Percentiles rank a stretch among this genome's conserved stretches.
Evolutionary conservation across 2,113 vertebrate genomes (phyloP).

Genomic region (Orycteropus afer): DNA sequence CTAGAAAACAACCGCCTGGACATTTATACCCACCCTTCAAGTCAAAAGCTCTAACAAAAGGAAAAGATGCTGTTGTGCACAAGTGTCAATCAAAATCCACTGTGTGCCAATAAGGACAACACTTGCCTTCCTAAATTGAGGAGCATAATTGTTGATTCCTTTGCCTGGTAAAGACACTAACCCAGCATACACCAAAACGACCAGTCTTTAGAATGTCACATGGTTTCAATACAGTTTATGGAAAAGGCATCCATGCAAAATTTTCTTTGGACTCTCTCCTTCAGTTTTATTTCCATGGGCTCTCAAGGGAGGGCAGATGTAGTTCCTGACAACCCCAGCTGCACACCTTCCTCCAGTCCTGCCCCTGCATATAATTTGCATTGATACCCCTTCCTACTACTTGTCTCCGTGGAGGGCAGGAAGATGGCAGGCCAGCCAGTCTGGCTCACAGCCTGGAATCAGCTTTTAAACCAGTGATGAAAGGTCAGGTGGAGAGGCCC

Average conservation of each 20-base stretch:
- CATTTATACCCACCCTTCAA: background rate
- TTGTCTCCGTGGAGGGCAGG: conserved; percentile 16
- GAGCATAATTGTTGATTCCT: conserved; percentile 11
- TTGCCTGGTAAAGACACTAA: conserved; percentile 24
- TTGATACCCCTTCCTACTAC: background rate
- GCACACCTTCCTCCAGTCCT: background rate
- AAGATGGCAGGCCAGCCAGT: background rate
- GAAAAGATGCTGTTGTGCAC: background rate
- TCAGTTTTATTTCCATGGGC: background rate
- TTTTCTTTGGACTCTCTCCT: background rate
- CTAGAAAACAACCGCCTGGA: background rate
- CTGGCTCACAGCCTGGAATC: conserved; percentile 40
- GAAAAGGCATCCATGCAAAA: background rate
- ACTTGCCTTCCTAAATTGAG: conserved; percentile 11
- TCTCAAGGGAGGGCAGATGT: background rate
- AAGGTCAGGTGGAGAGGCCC: conserved; percentile 57
- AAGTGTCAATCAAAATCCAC: background rate
- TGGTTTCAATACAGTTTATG: background rate
- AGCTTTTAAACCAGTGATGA: conserved; percentile 62
- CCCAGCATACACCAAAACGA: conserved; percentile 43
- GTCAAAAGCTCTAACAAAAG: background rate
- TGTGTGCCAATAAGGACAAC: background rate
- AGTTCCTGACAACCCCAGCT: background rate
- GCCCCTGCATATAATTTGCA: conserved; percentile 59
- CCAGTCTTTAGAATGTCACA: background rate